Evolutionary conservation across 2,888 invertebrate genomes (phyloP).

Genomic region (Eubasilissa splendida): DNA sequence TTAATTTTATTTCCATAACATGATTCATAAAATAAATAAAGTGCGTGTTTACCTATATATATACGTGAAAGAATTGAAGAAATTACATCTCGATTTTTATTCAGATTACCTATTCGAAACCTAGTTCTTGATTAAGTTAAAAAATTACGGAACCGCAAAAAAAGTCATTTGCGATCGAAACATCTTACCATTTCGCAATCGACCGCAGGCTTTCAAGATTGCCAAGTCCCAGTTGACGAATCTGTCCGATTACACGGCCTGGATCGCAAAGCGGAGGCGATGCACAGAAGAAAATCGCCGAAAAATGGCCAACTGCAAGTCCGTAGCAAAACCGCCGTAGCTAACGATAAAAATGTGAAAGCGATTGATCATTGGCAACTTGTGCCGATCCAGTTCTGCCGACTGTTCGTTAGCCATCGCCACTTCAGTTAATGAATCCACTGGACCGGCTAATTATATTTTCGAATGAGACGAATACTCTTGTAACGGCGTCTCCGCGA

Average conservation of each 20-base stretch:
- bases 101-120: too few species aligned
- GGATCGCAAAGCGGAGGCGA: slow-evolving; percentile 6
- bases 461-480: slow-evolving; percentile 1
- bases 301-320: not conserved
- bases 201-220: slow-evolving; percentile 10
- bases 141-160: not conserved
- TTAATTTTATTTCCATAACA: too few species aligned
- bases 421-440: slow-evolving; percentile 9
- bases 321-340: slow-evolving; percentile 20
- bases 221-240: slow-evolving; percentile 18
- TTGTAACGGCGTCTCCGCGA: not conserved
- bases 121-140: too few species aligned
- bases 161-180: slow-evolving; percentile 1
- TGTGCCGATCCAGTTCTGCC: slow-evolving; percentile 4
- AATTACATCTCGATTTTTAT: too few species aligned
- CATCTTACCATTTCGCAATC: not conserved
- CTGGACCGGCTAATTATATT: slow-evolving; percentile 29
- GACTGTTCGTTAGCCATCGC: slow-evolving; percentile 21
- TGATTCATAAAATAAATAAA: too few species aligned
- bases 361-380: slow-evolving; percentile 18
- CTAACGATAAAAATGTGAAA: slow-evolving; percentile 32
- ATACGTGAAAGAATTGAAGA: too few species aligned
- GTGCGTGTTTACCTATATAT: too few species aligned
- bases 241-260: slow-evolving; percentile 7
- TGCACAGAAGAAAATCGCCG: slow-evolving; percentile 25